Evolutionary conservation across 2,888 invertebrate species (phyloP).

Genomic region (Drosophila hamatofila): DNA sequence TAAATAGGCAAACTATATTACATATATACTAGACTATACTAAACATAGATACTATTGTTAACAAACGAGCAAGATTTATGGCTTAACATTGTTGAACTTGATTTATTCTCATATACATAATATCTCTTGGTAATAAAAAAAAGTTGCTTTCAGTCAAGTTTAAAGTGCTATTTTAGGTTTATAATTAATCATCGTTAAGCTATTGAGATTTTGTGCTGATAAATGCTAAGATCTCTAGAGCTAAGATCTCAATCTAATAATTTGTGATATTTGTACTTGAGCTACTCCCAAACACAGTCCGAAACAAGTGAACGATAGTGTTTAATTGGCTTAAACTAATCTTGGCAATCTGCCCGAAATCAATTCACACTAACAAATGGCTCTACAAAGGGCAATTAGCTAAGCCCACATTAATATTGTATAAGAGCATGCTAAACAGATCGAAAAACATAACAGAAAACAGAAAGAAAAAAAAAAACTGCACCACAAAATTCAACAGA

Average conservation of each 20-base stretch:
- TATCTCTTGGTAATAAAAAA: background rate
- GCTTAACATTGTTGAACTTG: slow-evolving; percentile 3
- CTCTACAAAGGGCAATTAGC: slow-evolving; percentile 28
- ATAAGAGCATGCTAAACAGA: slow-evolving; percentile 41
- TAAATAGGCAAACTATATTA: background rate
- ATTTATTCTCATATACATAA: background rate
- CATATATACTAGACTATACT: background rate
- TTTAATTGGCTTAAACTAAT: slow-evolving; percentile 28
- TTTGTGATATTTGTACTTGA: slow-evolving; percentile 5
- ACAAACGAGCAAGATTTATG: background rate
- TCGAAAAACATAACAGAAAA: slow-evolving; percentile 16
- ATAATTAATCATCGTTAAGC: background rate
- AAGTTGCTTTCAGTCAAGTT: background rate
- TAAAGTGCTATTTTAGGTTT: slow-evolving; percentile 6
- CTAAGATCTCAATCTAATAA: background rate
- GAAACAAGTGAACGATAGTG: slow-evolving; percentile 7
- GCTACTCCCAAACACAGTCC: slow-evolving; percentile 1
- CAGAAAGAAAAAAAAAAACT: slow-evolving; percentile 34
- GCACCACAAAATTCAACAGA: slow-evolving; percentile 44
- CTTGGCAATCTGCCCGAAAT: slow-evolving; percentile 16
- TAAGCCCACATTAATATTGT: slow-evolving; percentile 30
- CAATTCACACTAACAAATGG: slow-evolving; percentile 32
- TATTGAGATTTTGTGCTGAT: background rate
- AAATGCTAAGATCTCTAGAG: background rate
- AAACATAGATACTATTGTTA: background rate